Conservation (phyloP, 2,888 invertebrate genomes). For the Hirtodrosophila confusa region DNA sequence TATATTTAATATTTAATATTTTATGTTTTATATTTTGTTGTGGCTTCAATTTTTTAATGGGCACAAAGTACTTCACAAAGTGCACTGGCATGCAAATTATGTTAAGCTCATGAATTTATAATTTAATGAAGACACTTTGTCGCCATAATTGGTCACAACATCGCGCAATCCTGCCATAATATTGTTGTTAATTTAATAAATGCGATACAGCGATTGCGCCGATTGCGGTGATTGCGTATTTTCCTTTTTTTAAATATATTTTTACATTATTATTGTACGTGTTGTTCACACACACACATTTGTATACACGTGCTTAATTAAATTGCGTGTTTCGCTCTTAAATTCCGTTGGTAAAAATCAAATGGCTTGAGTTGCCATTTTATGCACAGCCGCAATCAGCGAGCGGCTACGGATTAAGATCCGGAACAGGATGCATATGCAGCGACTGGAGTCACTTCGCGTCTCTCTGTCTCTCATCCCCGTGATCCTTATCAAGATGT, state of each 20-base stretch:
- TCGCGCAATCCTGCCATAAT: constrained; percentile 58
- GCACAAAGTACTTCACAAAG: constrained; percentile 70
- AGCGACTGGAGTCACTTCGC: constrained; percentile 12
- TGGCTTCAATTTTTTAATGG: constrained; percentile 54
- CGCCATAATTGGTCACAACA: constrained; percentile 70
- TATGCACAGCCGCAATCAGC: constrained; percentile 18
- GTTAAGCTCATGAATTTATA: constrained; percentile 75
- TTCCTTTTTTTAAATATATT: constrained; percentile 14
- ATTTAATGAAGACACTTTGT: constrained; percentile 80
- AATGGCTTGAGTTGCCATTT: constrained; percentile 26
- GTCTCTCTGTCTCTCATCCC: background rate
- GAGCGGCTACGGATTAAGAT: constrained; percentile 22
- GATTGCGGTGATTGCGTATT: constrained; percentile 57
- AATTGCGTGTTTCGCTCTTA: constrained; percentile 35
- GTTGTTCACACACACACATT: background rate
- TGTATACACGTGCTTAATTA: constrained; percentile 37
- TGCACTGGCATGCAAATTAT: constrained; percentile 79
- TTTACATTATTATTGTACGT: constrained; percentile 26
- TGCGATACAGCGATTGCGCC: constrained; percentile 64
- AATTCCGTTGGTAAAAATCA: constrained; percentile 17
- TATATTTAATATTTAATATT: constrained; percentile 23
- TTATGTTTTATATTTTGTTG: constrained; percentile 22
- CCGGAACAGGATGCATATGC: constrained; percentile 21
- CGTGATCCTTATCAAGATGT: constrained; percentile 6
- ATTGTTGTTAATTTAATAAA: constrained; percentile 79